phyloP scores from a whole-genome alignment of 2,888 invertebrate genomes.

The Phlogophora meticulosa region DNA sequence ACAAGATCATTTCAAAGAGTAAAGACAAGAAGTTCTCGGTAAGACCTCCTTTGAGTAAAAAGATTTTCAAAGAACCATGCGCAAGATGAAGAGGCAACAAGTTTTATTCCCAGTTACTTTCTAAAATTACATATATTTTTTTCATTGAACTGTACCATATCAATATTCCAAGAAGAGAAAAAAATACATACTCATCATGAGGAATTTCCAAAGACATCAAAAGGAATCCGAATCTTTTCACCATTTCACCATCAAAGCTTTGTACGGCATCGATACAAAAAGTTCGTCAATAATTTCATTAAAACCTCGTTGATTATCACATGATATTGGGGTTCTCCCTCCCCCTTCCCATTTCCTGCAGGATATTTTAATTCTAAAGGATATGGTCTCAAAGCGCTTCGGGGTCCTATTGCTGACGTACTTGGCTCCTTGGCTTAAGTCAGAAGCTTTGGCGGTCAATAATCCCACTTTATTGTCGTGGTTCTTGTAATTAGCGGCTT shows the following conservation, averaged over 20 bases:
- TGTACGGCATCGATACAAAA: constrained; percentile 18
- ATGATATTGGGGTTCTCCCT: constrained; percentile 35
- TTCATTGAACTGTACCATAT: neutral
- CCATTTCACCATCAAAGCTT: constrained; percentile 2
- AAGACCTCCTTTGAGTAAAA: neutral
- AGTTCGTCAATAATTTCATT: constrained; percentile 44
- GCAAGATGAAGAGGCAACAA: neutral
- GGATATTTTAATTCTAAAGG: constrained; percentile 74
- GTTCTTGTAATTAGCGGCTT: constrained; percentile 41
- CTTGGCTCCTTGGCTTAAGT: constrained; percentile 55
- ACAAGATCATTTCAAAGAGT: neutral
- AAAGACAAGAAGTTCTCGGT: neutral
- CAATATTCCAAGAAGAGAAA: neutral
- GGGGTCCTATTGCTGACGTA: constrained; percentile 71
- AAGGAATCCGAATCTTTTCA: constrained; percentile 26
- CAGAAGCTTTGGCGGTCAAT: constrained; percentile 48
- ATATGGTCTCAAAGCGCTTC: constrained; percentile 71
- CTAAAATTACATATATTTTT: neutral
- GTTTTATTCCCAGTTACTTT: neutral
- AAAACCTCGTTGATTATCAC: constrained; percentile 60
- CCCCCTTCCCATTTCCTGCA: constrained; percentile 41
- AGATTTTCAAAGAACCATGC: neutral
- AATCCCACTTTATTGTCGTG: constrained; percentile 45
- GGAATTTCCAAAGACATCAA: constrained; percentile 1
- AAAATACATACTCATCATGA: neutral